Conservation (phyloP, 37 sponge, comb jelly and placozoan genomes). For the Tethya wilhelma region DNA sequence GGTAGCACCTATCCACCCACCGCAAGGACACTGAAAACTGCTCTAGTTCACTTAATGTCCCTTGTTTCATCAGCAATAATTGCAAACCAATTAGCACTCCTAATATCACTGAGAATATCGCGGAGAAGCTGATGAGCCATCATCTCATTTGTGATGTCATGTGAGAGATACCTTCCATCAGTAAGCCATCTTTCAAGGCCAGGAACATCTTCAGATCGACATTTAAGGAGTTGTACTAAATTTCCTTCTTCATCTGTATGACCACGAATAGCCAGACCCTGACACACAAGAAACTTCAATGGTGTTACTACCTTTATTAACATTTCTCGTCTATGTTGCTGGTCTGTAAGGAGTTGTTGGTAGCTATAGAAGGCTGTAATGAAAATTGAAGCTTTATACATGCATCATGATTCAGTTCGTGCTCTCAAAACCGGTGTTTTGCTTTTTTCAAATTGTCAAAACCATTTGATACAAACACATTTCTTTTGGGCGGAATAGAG, state of each 20-base stretch:
- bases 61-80: slow-evolving; percentile 32
- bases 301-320: slow-evolving; percentile 31
- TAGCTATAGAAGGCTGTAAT: background rate
- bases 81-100: background rate
- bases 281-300: slow-evolving; percentile 32
- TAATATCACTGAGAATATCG: background rate
- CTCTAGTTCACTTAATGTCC: slow-evolving; percentile 9
- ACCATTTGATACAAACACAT: too few species aligned
- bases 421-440: background rate
- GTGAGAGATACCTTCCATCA: slow-evolving; percentile 23
- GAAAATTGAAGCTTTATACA: background rate
- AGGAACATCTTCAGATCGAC: slow-evolving; percentile 25
- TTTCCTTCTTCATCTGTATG: slow-evolving; percentile 54
- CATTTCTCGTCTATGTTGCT: slow-evolving; percentile 11
- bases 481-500: too few species aligned
- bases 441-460: too few species aligned
- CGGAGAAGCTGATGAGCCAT: slow-evolving; percentile 18
- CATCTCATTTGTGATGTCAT: slow-evolving; percentile 48
- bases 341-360: background rate
- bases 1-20: slow-evolving; percentile 20
- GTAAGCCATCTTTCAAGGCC: slow-evolving; percentile 23
- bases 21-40: slow-evolving; percentile 26
- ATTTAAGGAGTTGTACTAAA: slow-evolving; percentile 37
- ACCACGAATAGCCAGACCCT: slow-evolving; percentile 56
- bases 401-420: slow-evolving; percentile 4